Base-by-base conservation (phyloP, 1,140 invertebrate genomes). In the Heliconius melpomene region DNA sequence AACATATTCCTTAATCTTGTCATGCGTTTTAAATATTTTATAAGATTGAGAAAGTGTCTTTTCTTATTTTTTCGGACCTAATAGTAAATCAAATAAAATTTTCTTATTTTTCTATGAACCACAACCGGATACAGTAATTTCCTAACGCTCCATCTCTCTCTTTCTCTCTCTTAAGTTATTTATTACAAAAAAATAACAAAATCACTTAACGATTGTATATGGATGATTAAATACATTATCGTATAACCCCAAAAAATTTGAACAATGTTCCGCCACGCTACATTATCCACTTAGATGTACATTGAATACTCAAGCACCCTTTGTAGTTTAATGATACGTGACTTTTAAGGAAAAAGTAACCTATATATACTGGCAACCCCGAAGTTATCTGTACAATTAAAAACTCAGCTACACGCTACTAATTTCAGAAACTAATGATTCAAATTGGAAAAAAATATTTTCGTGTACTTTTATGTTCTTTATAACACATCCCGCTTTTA, bases 301-400 rank as follows among this genome's bases (percentile, higher is more conserved):
- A 89, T 86, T 85, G 84, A 86, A 89, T 87, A 89, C 87, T 86
- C 86, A 81, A 82, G 40, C 83, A 85, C 81, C 86, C 86, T 85
- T 86, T 85, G 83, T 81, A 60, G 71, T 7, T 74, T 88, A 90
- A 90, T 90, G 84, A 78, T 57, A 83, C 88, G 84, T 86, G 60
- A 36, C 75, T 66, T 57, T 57, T 66, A 29, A 66, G 26, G 23
- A 66, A 7, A 26, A 66, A 29, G 6, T 11, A 18, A 52, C 26
- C 9, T 26, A 66, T 66, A 66, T 66, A 66, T 46, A 16, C 2
- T 46, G 40, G 40, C 1, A 46, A 1, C 5, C 1, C 11, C 13
- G 13, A 46, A 46, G 32, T 36, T 1, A 32, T 36, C 54, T 57
- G 0, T 46, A 11, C 40, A 7, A 36, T 36, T 36, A 36, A 36